phyloP scores from a whole-genome alignment of 2,888 invertebrate genomes.

The Agrypnus murinus region DNA sequence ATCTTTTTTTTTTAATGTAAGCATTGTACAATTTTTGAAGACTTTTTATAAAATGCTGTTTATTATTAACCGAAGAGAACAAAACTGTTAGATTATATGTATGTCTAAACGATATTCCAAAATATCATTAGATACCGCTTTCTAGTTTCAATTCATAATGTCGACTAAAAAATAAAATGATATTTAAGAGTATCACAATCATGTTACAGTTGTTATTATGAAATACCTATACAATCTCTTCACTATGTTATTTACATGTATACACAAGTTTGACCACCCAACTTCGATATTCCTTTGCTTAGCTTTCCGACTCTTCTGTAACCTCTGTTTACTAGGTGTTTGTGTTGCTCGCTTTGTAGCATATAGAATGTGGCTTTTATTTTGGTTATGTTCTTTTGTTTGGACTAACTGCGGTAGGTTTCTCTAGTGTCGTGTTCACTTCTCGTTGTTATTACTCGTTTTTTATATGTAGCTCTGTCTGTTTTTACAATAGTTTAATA shows the following conservation, averaged over 20 bases:
- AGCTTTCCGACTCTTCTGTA: constrained; percentile 60
- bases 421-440: constrained; percentile 59
- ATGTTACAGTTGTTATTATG: constrained; percentile 28
- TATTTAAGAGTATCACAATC: constrained; percentile 16
- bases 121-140: not conserved
- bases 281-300: constrained; percentile 63
- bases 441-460: constrained; percentile 47
- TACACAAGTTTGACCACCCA: constrained; percentile 57
- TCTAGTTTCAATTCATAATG: too few species aligned
- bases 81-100: constrained; percentile 13
- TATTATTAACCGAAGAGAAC: too few species aligned
- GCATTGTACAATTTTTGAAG: too few species aligned
- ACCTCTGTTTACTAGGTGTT: constrained; percentile 58
- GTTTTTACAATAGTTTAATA: constrained; percentile 36
- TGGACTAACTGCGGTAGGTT: constrained; percentile 56
- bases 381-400: constrained; percentile 47
- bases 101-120: constrained; percentile 11
- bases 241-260: constrained; percentile 57
- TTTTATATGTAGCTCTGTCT: constrained; percentile 43
- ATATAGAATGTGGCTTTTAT: constrained; percentile 50
- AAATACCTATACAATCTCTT: constrained; percentile 33
- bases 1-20: too few species aligned
- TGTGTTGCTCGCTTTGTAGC: constrained; percentile 68
- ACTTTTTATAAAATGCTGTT: too few species aligned
- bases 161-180: too few species aligned